Percentiles rank a stretch among this genome's conserved stretches.
Conservation (phyloP, 2,113 vertebrate species). For the Sturnira hondurensis region DNA sequence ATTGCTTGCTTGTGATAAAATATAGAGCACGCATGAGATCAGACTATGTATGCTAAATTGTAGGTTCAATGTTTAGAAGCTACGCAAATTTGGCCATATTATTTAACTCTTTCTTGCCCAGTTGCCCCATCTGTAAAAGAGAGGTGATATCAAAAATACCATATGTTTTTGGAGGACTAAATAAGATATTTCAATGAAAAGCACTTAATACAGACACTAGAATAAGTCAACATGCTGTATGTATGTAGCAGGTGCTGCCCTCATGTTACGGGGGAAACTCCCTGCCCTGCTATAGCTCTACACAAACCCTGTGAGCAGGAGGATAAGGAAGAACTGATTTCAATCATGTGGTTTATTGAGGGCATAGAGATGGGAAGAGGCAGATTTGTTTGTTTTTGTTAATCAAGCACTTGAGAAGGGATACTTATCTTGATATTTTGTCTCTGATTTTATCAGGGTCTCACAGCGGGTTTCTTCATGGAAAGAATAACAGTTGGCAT, state of each 20-base stretch:
- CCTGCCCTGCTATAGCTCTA: rapidly evolving
- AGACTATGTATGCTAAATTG: background rate
- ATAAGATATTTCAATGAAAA: background rate
- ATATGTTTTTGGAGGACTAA: background rate
- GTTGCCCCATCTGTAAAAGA: background rate
- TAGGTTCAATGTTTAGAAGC: background rate
- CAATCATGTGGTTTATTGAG: rapidly evolving
- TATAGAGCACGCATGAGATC: background rate
- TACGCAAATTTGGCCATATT: background rate
- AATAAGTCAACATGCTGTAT: background rate
- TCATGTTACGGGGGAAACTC: background rate
- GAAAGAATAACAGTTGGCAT: background rate
- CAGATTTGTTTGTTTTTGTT: slow-evolving; percentile 5
- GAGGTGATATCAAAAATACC: too few relatives aligned
- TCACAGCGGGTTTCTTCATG: background rate
- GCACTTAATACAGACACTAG: background rate
- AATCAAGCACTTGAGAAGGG: background rate
- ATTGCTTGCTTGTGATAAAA: background rate
- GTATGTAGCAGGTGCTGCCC: too few relatives aligned
- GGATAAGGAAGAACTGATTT: background rate
- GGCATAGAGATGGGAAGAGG: background rate
- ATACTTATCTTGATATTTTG: background rate
- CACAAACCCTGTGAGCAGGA: rapidly evolving
- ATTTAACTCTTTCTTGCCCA: background rate
- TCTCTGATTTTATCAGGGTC: slow-evolving; percentile 29